phyloP scores from a whole-genome alignment of 2,113 vertebrate genomes.

The Anthoscopus minutus region DNA sequence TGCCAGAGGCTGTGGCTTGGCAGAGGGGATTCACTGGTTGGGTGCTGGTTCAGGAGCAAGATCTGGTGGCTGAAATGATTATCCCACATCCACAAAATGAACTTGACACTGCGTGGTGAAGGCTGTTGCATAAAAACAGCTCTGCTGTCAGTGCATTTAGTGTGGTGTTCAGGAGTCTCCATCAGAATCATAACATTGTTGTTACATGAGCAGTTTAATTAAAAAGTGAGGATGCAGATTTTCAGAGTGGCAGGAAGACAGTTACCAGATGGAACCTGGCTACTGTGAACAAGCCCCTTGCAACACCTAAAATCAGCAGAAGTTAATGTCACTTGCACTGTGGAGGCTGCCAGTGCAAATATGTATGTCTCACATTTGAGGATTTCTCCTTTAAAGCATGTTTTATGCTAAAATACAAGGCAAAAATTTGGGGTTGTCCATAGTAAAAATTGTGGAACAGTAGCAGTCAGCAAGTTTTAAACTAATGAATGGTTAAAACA shows the following conservation, averaged over 20 bases:
- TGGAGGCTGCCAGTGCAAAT: not conserved
- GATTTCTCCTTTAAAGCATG: not conserved
- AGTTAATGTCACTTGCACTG: not conserved
- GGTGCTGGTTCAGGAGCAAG: not conserved
- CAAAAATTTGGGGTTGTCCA: not conserved
- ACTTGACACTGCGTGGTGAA: not conserved
- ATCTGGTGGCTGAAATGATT: not conserved
- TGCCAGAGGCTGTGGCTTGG: not conserved
- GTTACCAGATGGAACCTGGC: not conserved
- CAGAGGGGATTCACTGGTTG: not conserved
- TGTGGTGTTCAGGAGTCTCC: not conserved
- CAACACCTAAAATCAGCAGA: not conserved
- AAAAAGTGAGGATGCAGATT: not conserved
- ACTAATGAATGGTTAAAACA: not conserved
- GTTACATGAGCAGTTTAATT: not conserved
- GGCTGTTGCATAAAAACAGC: not conserved
- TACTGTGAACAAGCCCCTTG: not conserved
- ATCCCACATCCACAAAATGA: fast-evolving
- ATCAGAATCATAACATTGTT: not conserved
- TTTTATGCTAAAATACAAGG: not conserved
- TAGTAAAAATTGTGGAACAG: not conserved
- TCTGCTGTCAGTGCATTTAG: not conserved
- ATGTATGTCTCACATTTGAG: fast-evolving
- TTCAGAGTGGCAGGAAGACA: not conserved
- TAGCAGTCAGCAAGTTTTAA: not conserved